Conservation (phyloP, 2,113 vertebrate genomes). For the Fregata magnificens region DNA sequence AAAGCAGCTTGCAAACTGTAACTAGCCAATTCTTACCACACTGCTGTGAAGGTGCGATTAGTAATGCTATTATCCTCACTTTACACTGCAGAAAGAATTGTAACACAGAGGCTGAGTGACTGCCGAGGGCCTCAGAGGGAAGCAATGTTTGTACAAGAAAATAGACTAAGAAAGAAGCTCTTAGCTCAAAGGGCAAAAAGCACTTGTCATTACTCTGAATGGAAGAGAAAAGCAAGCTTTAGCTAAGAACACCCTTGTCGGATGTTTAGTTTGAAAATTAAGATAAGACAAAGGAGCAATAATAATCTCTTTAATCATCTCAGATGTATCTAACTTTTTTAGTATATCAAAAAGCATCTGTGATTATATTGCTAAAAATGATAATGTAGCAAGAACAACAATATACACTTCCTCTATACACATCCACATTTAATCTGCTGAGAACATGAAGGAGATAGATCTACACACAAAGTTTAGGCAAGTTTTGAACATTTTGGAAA, state of each 20-base stretch:
- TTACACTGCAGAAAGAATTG: neutral
- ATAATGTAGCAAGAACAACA: neutral
- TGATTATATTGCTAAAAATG: accelerated
- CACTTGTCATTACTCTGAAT: neutral
- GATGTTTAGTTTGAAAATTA: neutral
- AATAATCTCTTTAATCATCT: neutral
- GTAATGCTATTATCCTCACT: neutral
- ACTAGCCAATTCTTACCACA: neutral
- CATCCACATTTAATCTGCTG: neutral
- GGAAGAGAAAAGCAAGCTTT: neutral
- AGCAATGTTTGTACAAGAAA: constrained; percentile 15
- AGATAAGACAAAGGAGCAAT: neutral
- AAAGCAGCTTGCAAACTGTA: neutral
- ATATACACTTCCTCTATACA: neutral
- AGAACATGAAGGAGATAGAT: neutral
- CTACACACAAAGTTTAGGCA: neutral
- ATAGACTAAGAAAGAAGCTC: neutral
- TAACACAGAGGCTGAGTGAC: neutral
- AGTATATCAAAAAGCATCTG: neutral
- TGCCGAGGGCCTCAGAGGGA: neutral
- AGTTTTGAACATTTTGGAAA: neutral
- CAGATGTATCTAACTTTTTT: neutral
- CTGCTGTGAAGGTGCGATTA: neutral
- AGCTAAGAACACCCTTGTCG: neutral
- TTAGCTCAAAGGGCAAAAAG: neutral